Evolutionary conservation across 2,888 invertebrate genomes (phyloP), one percentile per base, ranked within the genome.

Genomic region (Aphidius colemani): DNA sequence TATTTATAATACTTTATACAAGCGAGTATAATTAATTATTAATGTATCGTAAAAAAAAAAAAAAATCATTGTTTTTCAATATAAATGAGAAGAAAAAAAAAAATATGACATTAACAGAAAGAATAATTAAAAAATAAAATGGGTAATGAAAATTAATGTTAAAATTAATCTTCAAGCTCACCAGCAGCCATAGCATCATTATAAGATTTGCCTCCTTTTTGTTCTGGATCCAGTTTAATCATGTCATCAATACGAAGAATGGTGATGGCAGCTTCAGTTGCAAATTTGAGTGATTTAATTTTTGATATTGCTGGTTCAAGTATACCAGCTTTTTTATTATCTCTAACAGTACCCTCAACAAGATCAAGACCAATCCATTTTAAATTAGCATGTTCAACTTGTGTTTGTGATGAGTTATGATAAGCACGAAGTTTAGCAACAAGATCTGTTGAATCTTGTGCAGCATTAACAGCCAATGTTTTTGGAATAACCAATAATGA

Each of bases 181-280:
- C 93, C 93, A 51, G 90, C 88, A 59, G 90, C 87, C 84, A 91
- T 90, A 7, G 93, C 93, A 75, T 93, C 90, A 61, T 84, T 85
- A 72, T 93, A 92, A 62, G 87, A 88, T 77, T 86, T 89, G 70
- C 89, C 89, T 62, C 84, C 87, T 59, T 83, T 86, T 61, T 88
- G 90, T 76, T 95, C 94, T 0, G 95, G 91, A 83, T 96, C 93
- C 64, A 99, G 85, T 81, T 96, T 97, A 82, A 99, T 99, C 92
- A 99, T 93, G 84, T 99, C 99, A 80, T 99, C 99, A 77, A 99
- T 99, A 78, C 99, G 90, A 67, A 99, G 88, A 83, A 99, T 99
- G 18, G 99, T 99, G 79, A 99, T 99, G 49, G 99, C 99, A 6
- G 99, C 99, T 85, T 99, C 99, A 0, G 99, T 99, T 48, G 99